Percentiles rank a stretch among this genome's conserved stretches.
phyloP scores from a whole-genome alignment of 2,888 invertebrate species.

The Chaitophorus viminalis region DNA sequence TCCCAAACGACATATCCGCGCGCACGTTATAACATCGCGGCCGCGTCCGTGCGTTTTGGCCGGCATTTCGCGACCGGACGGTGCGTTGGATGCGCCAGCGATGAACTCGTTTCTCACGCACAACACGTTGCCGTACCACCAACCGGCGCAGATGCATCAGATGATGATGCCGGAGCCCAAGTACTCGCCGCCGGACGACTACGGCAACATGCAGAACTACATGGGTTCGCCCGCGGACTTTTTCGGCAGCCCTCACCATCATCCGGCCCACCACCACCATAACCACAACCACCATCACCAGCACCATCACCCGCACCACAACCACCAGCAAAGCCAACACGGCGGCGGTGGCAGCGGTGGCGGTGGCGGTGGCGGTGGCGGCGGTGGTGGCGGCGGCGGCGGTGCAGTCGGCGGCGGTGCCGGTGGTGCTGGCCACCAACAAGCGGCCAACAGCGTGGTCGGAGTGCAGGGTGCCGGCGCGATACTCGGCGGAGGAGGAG shows the following conservation, averaged over 20 bases:
- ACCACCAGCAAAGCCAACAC: conserved; percentile 37
- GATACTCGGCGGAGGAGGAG: conserved; percentile 71
- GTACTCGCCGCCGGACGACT: conserved; percentile 55
- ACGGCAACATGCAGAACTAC: conserved; percentile 56
- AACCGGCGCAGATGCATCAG: conserved; percentile 58
- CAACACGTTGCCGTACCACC: conserved; percentile 53
- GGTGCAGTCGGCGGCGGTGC: conserved; percentile 67
- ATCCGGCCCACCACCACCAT: conserved; percentile 59
- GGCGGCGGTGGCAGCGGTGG: not conserved
- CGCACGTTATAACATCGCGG: not conserved
- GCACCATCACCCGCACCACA: conserved; percentile 67
- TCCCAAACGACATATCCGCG: too few species aligned
- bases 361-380: too few species aligned
- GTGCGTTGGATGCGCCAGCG: conserved; percentile 22
- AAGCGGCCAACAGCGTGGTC: not conserved
- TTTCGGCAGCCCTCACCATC: conserved; percentile 69
- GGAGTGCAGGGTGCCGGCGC: conserved; percentile 67
- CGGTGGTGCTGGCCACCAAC: conserved; percentile 65
- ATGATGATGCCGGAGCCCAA: conserved; percentile 67
- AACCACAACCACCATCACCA: conserved; percentile 66
- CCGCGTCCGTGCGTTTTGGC: not conserved
- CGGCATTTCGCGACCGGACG: not conserved
- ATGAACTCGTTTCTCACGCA: conserved; percentile 59
- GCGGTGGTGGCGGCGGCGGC: conserved; percentile 68
- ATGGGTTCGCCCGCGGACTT: conserved; percentile 61